Evolutionary conservation across 2,797 vertebrate species (phyloP).

Genomic region (Sebastolobus alascanus): DNA sequence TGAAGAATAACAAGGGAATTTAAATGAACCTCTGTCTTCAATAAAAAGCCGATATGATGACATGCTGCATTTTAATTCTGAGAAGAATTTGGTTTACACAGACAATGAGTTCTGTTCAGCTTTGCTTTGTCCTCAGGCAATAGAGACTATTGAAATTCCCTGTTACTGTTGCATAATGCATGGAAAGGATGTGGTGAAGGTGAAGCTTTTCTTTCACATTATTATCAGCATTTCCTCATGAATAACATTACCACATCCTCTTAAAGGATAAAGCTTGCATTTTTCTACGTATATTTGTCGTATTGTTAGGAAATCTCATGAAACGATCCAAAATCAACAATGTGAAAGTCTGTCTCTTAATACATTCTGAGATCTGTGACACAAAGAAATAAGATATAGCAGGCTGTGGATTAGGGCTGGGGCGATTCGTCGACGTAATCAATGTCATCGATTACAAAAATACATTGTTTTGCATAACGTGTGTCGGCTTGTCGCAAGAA

Average conservation of each 20-base stretch:
- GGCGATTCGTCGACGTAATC: no score
- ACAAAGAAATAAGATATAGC: background rate
- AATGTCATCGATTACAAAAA: no score
- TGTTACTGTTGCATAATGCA: conserved; percentile 13
- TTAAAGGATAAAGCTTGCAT: background rate
- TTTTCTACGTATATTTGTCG: background rate
- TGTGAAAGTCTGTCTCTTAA: background rate
- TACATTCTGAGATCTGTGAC: background rate
- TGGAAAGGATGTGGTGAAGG: background rate
- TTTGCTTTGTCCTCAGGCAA: background rate
- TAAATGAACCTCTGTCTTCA: background rate
- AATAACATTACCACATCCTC: background rate
- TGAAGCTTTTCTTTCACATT: background rate
- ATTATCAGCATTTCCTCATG: background rate
- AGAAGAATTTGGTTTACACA: background rate
- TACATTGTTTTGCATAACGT: no score
- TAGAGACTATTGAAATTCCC: background rate
- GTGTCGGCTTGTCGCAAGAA: no score
- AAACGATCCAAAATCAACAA: background rate
- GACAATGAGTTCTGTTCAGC: background rate
- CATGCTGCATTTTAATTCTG: background rate
- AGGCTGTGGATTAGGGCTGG: background rate
- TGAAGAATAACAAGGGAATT: background rate
- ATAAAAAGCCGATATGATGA: background rate
- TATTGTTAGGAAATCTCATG: background rate